Percentiles rank a stretch among this genome's conserved stretches.
Conservation (phyloP, 2,113 vertebrate species). For the Stigmatopora nigra region DNA sequence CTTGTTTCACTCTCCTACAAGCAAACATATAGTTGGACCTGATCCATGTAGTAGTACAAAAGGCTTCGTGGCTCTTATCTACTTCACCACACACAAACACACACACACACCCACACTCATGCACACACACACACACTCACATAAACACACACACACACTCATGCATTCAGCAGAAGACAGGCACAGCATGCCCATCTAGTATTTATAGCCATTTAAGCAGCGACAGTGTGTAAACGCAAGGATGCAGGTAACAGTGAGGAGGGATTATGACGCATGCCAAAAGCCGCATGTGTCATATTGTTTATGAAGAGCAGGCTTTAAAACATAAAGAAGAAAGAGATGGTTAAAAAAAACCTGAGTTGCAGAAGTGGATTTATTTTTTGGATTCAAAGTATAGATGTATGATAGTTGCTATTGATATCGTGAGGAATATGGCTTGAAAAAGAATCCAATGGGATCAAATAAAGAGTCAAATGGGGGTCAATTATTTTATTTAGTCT, state of each 20-base stretch:
- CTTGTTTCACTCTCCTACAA: background rate
- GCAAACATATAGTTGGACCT: background rate
- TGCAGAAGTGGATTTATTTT: background rate
- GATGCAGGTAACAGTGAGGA: constrained; percentile 10
- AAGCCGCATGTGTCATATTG: background rate
- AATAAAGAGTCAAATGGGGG: too few relatives aligned
- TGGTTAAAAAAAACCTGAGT: background rate
- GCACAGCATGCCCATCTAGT: background rate
- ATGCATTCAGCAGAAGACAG: background rate
- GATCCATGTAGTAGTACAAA: background rate
- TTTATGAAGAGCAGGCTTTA: background rate
- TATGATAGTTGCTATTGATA: background rate
- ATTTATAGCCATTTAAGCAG: constrained; percentile 35
- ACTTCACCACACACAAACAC: background rate
- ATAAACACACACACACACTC: background rate
- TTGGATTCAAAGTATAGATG: background rate
- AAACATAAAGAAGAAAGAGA: background rate
- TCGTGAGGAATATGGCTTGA: too few relatives aligned
- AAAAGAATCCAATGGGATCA: too few relatives aligned
- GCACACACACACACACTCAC: background rate
- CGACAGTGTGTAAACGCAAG: constrained; percentile 1
- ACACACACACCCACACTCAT: background rate
- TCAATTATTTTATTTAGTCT: too few relatives aligned
- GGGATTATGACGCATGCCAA: constrained; percentile 27
- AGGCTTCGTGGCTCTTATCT: background rate